These are phyloP conservation scores for Melanotaenia pygmaea DNA, from an alignment of 2,797 vertebrate species.

Conservation along the genomic window DNA sequence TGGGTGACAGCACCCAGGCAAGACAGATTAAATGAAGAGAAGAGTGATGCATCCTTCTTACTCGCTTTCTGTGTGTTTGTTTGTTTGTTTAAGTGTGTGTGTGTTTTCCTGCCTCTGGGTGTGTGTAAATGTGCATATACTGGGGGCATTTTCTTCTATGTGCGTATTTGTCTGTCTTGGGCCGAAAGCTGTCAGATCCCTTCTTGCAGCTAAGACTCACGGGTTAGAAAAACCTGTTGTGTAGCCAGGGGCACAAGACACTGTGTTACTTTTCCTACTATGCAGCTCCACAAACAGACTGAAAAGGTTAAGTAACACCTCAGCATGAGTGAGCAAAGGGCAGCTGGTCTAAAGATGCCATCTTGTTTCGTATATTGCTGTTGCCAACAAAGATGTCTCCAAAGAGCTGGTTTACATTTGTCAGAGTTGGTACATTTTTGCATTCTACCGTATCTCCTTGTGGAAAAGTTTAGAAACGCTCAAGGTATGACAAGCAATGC, in stretches of 20 bases:
- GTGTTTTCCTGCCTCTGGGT: slow-evolving; percentile 39
- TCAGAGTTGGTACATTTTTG: background rate
- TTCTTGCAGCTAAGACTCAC: slow-evolving; percentile 58
- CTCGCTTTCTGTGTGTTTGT: slow-evolving; percentile 25
- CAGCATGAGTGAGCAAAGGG: slow-evolving; percentile 23
- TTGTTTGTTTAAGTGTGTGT: slow-evolving; percentile 25
- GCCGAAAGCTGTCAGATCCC: slow-evolving; percentile 54
- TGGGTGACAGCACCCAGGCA: slow-evolving; percentile 48
- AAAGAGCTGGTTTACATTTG: slow-evolving; percentile 6
- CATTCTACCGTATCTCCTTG: background rate
- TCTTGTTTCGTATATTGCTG: slow-evolving; percentile 29
- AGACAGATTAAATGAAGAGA: slow-evolving; percentile 56
- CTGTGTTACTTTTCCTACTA: slow-evolving; percentile 42
- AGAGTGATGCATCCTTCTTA: slow-evolving; percentile 27
- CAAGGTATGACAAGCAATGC: background rate
- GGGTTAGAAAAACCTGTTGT: slow-evolving; percentile 60
- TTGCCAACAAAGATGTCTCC: slow-evolving; percentile 5
- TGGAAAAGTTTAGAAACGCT: background rate
- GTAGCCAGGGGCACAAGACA: slow-evolving; percentile 32
- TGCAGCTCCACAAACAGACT: slow-evolving; percentile 22
- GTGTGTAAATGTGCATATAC: slow-evolving; percentile 40
- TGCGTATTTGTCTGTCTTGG: slow-evolving; percentile 20
- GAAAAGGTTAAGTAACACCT: slow-evolving; percentile 55
- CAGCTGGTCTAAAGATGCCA: slow-evolving; percentile 26
- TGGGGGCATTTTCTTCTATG: slow-evolving; percentile 26